Evolutionary conservation across 2,888 invertebrate genomes (phyloP), one percentile per base, ranked within the genome.

Genomic region (Girardia tigrina): DNA sequence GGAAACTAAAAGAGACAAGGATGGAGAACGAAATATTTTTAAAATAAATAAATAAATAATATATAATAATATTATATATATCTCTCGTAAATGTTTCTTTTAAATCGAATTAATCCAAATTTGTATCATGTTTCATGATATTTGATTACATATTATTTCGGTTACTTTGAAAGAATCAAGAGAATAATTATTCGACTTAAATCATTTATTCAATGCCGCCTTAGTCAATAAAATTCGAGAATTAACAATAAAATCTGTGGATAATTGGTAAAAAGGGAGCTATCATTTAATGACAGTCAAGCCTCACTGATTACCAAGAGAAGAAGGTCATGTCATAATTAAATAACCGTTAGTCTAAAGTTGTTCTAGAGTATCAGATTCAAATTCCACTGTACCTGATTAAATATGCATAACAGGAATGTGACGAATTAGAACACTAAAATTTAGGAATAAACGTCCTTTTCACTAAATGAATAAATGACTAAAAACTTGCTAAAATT

Each of bases 201-300:
- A 4, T 56, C 56, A 20, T 56, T 56, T 56, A 56, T 8, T 56
- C 8, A 56, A 4, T 56, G 56, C 56, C 56, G 56, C 56, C n/a
- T 56, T 56, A 56, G 56, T 16, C 56, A 56, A 56, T 56, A 56
- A 56, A 56, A 56, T 56, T 23, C n/a, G 56, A 56, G 2, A 8
- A n/a, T 56, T 56, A 20, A 56, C 20, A n/a, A 56, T 56, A 56
- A 56, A 56, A 20, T 56, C 56, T 6, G 4, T 23, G 23, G 56
- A 56, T 56, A 56, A 56, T 56, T 56, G 56, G 56, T 56, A 23
- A 16, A 56, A 56, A 12, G 56, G 56, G 56, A 56, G n/a, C n/a
- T 2, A 56, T 56, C 56, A 56, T 16, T 20, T 20, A 12, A 6
- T 56, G 56, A 56, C 56, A 56, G 56, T 56, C 56, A 56, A 23